Conservation (phyloP, 2,888 invertebrate genomes). For the Syrista parreyssii region DNA sequence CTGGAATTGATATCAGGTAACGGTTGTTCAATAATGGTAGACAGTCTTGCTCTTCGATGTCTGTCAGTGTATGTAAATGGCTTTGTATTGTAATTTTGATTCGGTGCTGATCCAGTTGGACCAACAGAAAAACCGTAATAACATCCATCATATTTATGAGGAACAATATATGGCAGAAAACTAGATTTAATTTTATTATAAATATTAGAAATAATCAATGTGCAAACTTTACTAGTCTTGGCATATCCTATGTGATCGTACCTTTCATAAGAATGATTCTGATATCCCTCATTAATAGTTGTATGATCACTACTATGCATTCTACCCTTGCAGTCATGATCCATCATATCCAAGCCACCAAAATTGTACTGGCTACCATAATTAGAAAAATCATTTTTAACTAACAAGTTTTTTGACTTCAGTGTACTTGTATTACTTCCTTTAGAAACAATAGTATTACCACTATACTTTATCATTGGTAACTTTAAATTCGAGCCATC, state of each 20-base stretch:
- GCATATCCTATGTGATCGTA: neutral
- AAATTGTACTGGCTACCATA: slow-evolving; percentile 12
- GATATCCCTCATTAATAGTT: neutral
- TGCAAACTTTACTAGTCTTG: neutral
- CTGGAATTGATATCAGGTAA: slow-evolving; percentile 5
- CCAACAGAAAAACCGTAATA: slow-evolving; percentile 24
- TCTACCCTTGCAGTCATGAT: slow-evolving; percentile 9
- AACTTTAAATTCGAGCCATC: slow-evolving; percentile 27
- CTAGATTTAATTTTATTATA: slow-evolving; percentile 13
- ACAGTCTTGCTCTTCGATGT: slow-evolving; percentile 29
- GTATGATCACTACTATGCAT: neutral
- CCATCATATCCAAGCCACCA: neutral
- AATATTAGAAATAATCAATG: neutral
- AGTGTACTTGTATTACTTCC: slow-evolving; percentile 16
- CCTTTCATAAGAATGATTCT: slow-evolving; percentile 1
- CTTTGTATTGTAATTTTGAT: slow-evolving; percentile 23
- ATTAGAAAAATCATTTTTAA: slow-evolving; percentile 10
- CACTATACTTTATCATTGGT: slow-evolving; percentile 25
- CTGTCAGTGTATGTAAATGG: slow-evolving; percentile 21
- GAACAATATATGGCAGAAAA: slow-evolving; percentile 33
- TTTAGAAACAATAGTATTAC: slow-evolving; percentile 22
- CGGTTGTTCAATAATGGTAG: slow-evolving; percentile 33
- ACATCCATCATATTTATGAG: slow-evolving; percentile 21
- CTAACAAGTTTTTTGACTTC: slow-evolving; percentile 4
- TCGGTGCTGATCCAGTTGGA: slow-evolving; percentile 19